Base-by-base conservation (phyloP, 2,888 invertebrate species). In the Teleiodes luculella region DNA sequence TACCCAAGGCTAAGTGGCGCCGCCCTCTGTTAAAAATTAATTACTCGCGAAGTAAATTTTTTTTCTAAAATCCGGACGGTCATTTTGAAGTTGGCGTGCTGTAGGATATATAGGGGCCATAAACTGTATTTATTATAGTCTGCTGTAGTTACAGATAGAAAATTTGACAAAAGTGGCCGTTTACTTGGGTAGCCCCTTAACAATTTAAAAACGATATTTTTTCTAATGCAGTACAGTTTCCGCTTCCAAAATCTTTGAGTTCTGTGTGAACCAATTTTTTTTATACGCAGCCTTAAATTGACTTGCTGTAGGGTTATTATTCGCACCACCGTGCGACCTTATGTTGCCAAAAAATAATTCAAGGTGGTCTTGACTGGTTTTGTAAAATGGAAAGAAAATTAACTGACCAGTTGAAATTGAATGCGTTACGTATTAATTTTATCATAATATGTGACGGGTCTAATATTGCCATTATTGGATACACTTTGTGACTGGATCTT, bases 361-460 rank as follows among this genome's bases (percentile, higher is more conserved):
- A 2, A 33, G 10, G 10, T 33, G 33, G n/a, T 33, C 33, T 10
- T 33, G 33, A 2, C 33, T 33, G 5, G 10, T 10, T 8, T 33
- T 33, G n/a, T 33, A 33, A 33, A 33, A 33, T 2, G n/a, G 33
- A 33, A 33, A 33, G 10, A 6, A 33, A 8, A 33, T 10, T 2
- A 33, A 10, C 10, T 10, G 8, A 11, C 10, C 10, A 2, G 33
- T 6, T 33, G 3, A 6, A 2, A 33, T 33, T 11, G 18, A 58
- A 57, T 7, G 52, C 50, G 36, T 60, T 60, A n/a, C 58, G 48
- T 5, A 60, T 52, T 33, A 60, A 49, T 56, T 60, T 58, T 16
- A 60, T 30, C 31, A 57, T n/a, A n/a, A n/a, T 52, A 30, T 60
- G 54, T 11, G 50, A 49, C 3, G 55, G 55, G 20, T 61, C 61